Evolutionary conservation across 2,113 vertebrate genomes (phyloP), one percentile per base, ranked within the genome.

Genomic region (Odocoileus hemionus): DNA sequence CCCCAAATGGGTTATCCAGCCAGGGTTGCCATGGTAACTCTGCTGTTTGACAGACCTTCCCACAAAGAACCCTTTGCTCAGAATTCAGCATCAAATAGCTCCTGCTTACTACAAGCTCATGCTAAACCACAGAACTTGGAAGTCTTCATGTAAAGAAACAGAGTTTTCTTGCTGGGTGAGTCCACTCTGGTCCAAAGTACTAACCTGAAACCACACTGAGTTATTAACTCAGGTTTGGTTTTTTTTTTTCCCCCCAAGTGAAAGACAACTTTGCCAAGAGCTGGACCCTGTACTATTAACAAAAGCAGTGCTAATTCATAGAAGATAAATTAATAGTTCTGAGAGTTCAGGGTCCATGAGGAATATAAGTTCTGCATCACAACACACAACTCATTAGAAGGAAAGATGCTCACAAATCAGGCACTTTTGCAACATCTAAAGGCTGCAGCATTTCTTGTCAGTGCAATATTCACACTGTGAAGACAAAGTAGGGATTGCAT

Each of bases 1-100:
- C 99, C 98, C 98, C 98, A 98, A 98, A 99, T 98, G 98, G 98
- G 98, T 98, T 99, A 99, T 98, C 98, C 98, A 98, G 98, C 98
- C 9, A 43, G 64, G 3, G 98, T 99, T 99, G 98, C 99, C 98
- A 50, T 99, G 98, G 99, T 98, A 99, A 99, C 98, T 11, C 74
- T 57, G 98, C 98, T 98, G 98, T 99, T 99, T 99, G 99, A 99
- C 98, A 98, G 98, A 14, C 91, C 98, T 98, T 98, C 98, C 98
- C 98, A 99, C 98, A 99, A 99, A 99, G 98, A 99, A 98, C 92
- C 97, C 97, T 98, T 99, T 98, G 98, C 98, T 98, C 95, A 98
- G 98, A 98, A 98, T 99, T 99, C 98, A 98, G 99, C 98, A 98
- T 97, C 98, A 99, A 99, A 99, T 97, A 98, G 96, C 98, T 98